A percentile compares a stretch with the other conserved stretches of the same genome.
Conservation (phyloP, 1,140 invertebrate genomes). For the Carposina sasakii region DNA sequence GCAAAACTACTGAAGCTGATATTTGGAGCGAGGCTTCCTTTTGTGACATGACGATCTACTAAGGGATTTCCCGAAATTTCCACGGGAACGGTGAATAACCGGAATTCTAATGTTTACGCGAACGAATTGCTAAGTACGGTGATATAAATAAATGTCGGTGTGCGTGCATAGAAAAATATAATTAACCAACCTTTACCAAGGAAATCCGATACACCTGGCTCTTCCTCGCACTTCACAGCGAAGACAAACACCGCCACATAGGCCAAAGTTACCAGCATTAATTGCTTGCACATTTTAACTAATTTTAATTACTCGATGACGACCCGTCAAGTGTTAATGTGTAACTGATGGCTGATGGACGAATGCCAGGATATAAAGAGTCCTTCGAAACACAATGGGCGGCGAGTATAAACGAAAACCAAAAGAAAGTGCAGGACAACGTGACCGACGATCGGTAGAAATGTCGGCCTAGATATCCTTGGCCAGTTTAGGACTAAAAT, state of each 20-base stretch:
- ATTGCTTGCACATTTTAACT: slow-evolving; percentile 55
- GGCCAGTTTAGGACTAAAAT: slow-evolving; percentile 54
- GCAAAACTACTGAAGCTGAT: no score
- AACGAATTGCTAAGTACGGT: background rate
- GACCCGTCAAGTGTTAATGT: slow-evolving; percentile 33
- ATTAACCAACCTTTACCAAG: slow-evolving; percentile 40
- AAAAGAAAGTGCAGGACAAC: slow-evolving; percentile 66
- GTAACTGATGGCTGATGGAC: slow-evolving; percentile 53
- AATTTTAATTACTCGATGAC: slow-evolving; percentile 33
- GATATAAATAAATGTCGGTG: background rate
- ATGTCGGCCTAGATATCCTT: slow-evolving; percentile 52
- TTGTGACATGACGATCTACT: background rate
- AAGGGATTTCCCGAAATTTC: background rate
- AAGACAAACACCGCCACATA: slow-evolving; percentile 52
- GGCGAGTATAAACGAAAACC: slow-evolving; percentile 53
- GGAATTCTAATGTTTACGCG: background rate
- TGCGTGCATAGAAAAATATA: background rate
- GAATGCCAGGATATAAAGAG: slow-evolving; percentile 65
- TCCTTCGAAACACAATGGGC: slow-evolving; percentile 54
- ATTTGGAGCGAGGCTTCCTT: no score
- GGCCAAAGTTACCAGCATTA: slow-evolving; percentile 43
- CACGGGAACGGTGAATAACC: background rate
- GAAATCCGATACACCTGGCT: slow-evolving; percentile 33
- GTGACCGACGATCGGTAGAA: slow-evolving; percentile 54
- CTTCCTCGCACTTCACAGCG: slow-evolving; percentile 47